Evolutionary conservation across 2,888 invertebrate genomes (phyloP).

Genomic region (Eucera pruinosa): DNA sequence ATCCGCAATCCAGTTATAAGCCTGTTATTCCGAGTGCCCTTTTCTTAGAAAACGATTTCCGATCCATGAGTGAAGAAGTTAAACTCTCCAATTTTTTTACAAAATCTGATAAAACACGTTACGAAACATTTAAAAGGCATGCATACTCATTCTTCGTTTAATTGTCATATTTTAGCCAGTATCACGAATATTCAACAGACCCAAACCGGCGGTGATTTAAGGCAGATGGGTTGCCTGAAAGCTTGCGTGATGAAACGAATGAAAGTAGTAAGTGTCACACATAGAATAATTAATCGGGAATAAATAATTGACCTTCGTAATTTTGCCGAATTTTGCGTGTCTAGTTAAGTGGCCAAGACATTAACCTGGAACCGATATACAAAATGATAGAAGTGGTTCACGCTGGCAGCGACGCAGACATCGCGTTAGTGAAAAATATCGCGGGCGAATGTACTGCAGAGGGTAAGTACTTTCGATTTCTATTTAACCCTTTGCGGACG

Average conservation of each 20-base stretch:
- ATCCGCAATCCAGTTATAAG: no score
- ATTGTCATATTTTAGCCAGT: slow-evolving; percentile 13
- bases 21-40: no score
- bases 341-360: slow-evolving; percentile 21
- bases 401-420: slow-evolving; percentile 16
- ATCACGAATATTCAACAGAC: slow-evolving; percentile 8
- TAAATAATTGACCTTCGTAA: background rate
- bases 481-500: no score
- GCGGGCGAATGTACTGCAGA: background rate
- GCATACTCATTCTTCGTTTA: no score
- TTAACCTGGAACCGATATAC: slow-evolving; percentile 27
- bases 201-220: background rate
- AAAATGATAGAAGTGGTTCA: slow-evolving; percentile 45
- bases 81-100: no score
- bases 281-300: background rate
- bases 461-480: slow-evolving; percentile 11
- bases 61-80: no score
- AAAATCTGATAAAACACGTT: no score
- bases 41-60: no score
- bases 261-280: slow-evolving; percentile 19
- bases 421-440: slow-evolving; percentile 13
- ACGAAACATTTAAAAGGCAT: no score
- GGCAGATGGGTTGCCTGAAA: slow-evolving; percentile 40
- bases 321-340: background rate
- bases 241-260: slow-evolving; percentile 53